Conservation (phyloP, 2,113 vertebrate species). For the Nesoenas mayeri region DNA sequence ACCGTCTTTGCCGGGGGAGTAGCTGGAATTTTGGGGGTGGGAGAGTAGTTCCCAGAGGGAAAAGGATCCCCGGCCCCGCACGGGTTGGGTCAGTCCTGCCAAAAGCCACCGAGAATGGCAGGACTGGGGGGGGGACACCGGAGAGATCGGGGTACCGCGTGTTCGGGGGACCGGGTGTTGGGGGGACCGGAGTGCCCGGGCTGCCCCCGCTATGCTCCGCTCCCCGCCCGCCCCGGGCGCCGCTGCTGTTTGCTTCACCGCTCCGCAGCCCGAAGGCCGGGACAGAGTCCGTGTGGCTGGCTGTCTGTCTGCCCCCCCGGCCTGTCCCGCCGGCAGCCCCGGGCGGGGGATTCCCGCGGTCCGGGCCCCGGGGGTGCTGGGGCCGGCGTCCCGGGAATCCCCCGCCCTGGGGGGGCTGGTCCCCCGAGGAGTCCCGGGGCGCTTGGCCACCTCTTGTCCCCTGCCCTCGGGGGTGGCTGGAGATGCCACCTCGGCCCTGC, state of each 20-base stretch:
- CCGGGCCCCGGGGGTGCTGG: too few species aligned
- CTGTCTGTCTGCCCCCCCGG: background rate
- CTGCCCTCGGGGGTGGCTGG: background rate
- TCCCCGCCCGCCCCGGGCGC: background rate
- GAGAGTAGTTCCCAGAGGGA: background rate
- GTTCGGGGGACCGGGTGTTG: too few species aligned
- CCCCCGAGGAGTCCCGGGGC: background rate
- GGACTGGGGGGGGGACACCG: background rate
- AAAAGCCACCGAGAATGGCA: background rate
- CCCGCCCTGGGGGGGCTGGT: too few species aligned
- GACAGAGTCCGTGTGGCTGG: background rate
- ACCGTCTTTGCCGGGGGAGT: background rate
- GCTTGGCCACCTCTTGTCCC: background rate
- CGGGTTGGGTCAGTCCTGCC: background rate
- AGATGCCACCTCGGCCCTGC: background rate
- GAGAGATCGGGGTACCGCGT: background rate
- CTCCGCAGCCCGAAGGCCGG: background rate
- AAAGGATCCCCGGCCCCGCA: background rate
- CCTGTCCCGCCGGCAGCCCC: background rate
- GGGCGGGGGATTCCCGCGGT: background rate
- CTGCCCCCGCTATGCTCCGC: too few species aligned
- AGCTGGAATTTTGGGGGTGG: background rate
- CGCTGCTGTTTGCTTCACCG: background rate
- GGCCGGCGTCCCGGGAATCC: background rate
- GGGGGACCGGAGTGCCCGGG: too few species aligned